Percentiles rank a stretch among this genome's conserved stretches.
phyloP scores from a whole-genome alignment of 1,140 invertebrate genomes.

The Batillaria attramentaria region DNA sequence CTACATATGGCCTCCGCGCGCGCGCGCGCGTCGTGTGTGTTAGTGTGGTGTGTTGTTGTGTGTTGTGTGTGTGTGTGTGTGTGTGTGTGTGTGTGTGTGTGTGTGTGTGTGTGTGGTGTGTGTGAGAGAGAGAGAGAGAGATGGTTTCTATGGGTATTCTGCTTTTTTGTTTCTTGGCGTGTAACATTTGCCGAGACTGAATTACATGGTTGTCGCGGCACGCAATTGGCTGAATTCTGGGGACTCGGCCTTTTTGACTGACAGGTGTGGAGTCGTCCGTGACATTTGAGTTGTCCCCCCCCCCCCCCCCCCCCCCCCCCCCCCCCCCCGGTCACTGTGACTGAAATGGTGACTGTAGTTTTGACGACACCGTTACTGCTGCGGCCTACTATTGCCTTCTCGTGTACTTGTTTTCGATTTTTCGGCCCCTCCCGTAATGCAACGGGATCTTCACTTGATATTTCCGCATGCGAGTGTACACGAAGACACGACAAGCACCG shows the following conservation, averaged over 20 bases:
- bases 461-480: too few species aligned
- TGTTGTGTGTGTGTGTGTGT: too few species aligned
- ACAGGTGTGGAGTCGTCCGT: neutral
- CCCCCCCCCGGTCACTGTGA: too few species aligned
- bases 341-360: too few species aligned
- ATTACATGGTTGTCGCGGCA: neutral
- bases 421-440: too few species aligned
- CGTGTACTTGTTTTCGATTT: too few species aligned
- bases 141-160: neutral
- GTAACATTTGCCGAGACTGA: neutral
- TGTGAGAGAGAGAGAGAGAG: neutral
- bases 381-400: too few species aligned
- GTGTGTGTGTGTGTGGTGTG: constrained; percentile 7
- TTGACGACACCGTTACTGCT: too few species aligned
- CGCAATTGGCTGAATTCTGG: neutral
- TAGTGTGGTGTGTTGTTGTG: neutral
- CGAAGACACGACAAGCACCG: too few species aligned
- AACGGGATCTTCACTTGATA: too few species aligned
- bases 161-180: neutral
- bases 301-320: constrained; percentile 21
- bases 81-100: neutral
- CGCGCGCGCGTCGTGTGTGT: neutral
- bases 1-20: neutral
- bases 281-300: constrained; percentile 44
- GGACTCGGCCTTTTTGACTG: neutral